Evolutionary conservation across 2,113 vertebrate genomes (phyloP).

Genomic region (Dicaeum eximium): DNA sequence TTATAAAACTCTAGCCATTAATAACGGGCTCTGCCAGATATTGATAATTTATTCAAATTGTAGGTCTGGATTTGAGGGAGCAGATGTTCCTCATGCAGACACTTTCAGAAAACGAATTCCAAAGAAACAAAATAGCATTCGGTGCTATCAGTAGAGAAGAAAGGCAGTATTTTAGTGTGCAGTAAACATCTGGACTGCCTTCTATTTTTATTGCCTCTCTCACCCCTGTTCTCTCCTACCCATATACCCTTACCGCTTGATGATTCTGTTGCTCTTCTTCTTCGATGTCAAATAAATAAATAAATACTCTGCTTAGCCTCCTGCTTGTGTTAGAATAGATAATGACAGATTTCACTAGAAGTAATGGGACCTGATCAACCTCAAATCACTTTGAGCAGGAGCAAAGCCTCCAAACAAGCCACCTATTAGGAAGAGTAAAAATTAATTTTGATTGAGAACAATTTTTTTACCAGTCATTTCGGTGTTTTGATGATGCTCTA

Average conservation of each 20-base stretch:
- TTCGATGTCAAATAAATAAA: not conserved
- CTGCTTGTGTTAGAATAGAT: not conserved
- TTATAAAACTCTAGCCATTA: constrained; percentile 76
- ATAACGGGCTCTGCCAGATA: constrained; percentile 73
- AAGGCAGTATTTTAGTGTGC: not conserved
- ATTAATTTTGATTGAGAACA: not conserved
- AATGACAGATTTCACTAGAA: not conserved
- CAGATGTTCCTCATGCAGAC: constrained; percentile 77
- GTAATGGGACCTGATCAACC: not conserved
- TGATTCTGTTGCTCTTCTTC: not conserved
- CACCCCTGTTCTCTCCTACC: not conserved
- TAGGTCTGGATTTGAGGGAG: constrained; percentile 70
- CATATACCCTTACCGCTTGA: not conserved
- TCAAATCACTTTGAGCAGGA: not conserved
- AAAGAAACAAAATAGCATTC: constrained; percentile 63
- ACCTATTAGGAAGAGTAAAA: not conserved
- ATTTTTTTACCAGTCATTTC: not conserved
- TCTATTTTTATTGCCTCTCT: not conserved
- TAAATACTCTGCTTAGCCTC: not conserved
- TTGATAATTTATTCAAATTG: constrained; percentile 82
- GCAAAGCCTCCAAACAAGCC: not conserved
- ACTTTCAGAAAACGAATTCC: constrained; percentile 70
- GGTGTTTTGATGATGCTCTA: not conserved
- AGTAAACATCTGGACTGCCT: constrained; percentile 21
- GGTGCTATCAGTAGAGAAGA: not conserved